Base-by-base conservation (phyloP, 2,113 vertebrate genomes). In the Camelus dromedarius region DNA sequence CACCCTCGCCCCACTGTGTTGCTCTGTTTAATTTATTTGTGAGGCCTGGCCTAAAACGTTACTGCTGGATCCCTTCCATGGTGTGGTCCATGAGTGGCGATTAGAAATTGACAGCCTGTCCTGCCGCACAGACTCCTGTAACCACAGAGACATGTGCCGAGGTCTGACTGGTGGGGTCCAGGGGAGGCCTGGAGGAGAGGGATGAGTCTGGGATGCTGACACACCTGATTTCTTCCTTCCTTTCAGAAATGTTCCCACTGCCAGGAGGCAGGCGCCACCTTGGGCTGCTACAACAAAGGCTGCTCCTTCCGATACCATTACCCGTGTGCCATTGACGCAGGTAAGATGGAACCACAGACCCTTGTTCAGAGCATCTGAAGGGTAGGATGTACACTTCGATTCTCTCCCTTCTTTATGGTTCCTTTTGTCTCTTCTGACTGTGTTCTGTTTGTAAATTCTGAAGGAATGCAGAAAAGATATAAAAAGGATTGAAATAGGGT, bases 201-300 rank as follows among this genome's bases (percentile, higher is more conserved):
- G 62, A 0, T 5, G 32, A 32, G 2, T 54, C 52, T 56, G 70
- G 75, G 46, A 12, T 77, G 73, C 84, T 97, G 86, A 97, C 81
- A 3, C 35, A 26, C 38, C 38, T 88, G 38, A 91, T 76, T 77
- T 95, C 58, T 97, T 50, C 90, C 80, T 98, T 46, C 70, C 15
- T 98, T 98, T 82, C 98, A 99, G 99, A 99, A 99, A 98, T 99
- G 99, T 98, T 99, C 99, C 86, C 99, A 99, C 99, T 99, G 99
- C 98, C 99, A 99, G 98, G 99, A 99, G 98, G 98, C 99, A 0
- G 99, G 99, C 92, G 99, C 99, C 94, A 99, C 99, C 91, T 98
- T 99, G 98, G 99, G 99, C 98, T 99, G 99, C 99, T 99, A 99
- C 99, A 99, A 99, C 98, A 99, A 99, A 99, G 99, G 99, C 98